Evolutionary conservation across 1,140 invertebrate genomes (phyloP).

Genomic region (Saccostrea cuccullata): DNA sequence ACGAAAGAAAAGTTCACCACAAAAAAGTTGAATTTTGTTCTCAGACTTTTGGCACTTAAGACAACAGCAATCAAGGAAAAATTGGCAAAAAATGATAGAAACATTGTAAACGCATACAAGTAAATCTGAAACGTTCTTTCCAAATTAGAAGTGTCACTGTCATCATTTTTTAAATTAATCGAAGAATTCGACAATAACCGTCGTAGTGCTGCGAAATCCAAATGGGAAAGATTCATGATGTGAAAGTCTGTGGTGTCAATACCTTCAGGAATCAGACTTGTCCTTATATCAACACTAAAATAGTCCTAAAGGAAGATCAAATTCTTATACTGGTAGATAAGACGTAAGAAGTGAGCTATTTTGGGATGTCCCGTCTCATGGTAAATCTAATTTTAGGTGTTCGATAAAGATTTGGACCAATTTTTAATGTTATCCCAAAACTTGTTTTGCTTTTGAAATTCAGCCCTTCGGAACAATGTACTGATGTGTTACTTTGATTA

Average conservation of each 20-base stretch:
- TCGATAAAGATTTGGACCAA: neutral
- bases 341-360: neutral
- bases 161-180: neutral
- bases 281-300: slow-evolving; percentile 30
- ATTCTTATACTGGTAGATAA: slow-evolving; percentile 24
- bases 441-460: no score
- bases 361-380: neutral
- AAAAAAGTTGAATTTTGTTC: slow-evolving; percentile 87
- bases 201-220: neutral
- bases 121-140: slow-evolving; percentile 66
- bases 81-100: slow-evolving; percentile 67
- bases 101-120: slow-evolving; percentile 67
- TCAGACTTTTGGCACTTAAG: slow-evolving; percentile 61
- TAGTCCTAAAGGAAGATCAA: neutral
- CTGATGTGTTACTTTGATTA: no score
- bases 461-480: no score
- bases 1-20: slow-evolving; percentile 94
- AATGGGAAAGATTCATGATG: slow-evolving; percentile 7
- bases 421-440: no score
- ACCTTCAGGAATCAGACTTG: slow-evolving; percentile 6
- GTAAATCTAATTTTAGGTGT: neutral
- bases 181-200: neutral
- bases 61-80: slow-evolving; percentile 66
- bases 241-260: neutral
- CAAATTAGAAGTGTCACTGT: slow-evolving; percentile 44